Evolutionary conservation across 2,113 vertebrate species (phyloP).

Genomic region (Cheirogaleus medius): DNA sequence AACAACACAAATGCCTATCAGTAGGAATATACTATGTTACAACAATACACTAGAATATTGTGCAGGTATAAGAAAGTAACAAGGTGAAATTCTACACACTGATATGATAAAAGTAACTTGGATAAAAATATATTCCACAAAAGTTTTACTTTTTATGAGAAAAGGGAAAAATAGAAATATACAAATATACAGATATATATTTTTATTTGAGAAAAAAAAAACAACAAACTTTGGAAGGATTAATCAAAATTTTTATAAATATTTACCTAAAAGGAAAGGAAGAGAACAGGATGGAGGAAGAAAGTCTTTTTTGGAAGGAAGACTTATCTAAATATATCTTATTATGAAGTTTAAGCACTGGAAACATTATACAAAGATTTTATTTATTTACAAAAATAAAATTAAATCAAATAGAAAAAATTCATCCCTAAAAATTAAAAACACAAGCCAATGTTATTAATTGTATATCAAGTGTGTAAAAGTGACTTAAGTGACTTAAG

Average conservation of each 20-base stretch:
- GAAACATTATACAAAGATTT: not conserved
- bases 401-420: not conserved
- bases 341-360: not conserved
- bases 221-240: not conserved
- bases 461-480: not conserved
- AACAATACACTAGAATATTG: not conserved
- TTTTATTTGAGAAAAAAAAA: not conserved
- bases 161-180: not conserved
- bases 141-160: not conserved
- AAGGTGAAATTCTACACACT: not conserved
- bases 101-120: not conserved
- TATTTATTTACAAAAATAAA: not conserved
- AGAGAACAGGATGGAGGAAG: too few relatives aligned
- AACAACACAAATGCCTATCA: not conserved
- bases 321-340: not conserved
- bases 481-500: not conserved
- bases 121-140: not conserved
- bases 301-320: not conserved
- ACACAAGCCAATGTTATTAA: not conserved
- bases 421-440: not conserved
- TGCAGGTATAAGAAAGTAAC: not conserved
- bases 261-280: not conserved
- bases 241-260: not conserved
- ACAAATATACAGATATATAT: not conserved
- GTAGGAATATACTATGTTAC: not conserved